Evolutionary conservation across 2,113 vertebrate species (phyloP), one percentile per base, ranked within the genome.

Genomic region (Odocoileus virginianus): DNA sequence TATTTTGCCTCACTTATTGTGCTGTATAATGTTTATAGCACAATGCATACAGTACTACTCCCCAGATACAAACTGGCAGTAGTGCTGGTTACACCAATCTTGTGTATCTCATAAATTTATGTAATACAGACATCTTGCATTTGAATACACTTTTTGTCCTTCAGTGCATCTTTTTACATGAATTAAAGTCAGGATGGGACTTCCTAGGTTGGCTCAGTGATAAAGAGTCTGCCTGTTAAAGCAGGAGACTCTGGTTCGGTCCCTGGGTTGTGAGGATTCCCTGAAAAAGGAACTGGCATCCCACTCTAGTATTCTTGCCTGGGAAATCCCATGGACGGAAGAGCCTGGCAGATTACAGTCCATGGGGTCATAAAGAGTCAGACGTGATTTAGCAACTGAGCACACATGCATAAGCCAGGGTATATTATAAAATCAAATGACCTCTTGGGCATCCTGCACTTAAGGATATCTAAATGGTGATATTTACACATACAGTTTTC

Each of bases 1-100:
- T 40, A 97, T 74, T 12, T 94, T 89, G 83, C 60, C 61, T 96
- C 95, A 87, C 60, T 97, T 89, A 83, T 47, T 81, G 91, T 76
- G 52, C 47, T 43, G 25, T 94, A 47, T 96, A 61, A 82, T 91
- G 1, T 95, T 98, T 98, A 82, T 74, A 55, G 27, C 30, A 84
- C 52, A 86, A 45, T 0, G 81, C 23, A 11, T 50, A 89, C 0
- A 88, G 47, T 67, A 97, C 27, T 21, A 27, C 33, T 93, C 43
- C 81, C 90, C 47, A 97, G 91, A 92, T 54, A 55, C 43, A 76
- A 27, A 21, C 5, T 89, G 83, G 58, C 11, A 84, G 40, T 78
- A 64, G 55, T 67, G 36, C 28, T 78, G 57, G 64, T 81, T 97
- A 87, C 67, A 93, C 90, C 58, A 76, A 64, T 89, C 91, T 91